These are phyloP conservation scores for Antechinus stuartii DNA, from an alignment of 2,113 vertebrate genomes.

Conservation along the genomic window DNA sequence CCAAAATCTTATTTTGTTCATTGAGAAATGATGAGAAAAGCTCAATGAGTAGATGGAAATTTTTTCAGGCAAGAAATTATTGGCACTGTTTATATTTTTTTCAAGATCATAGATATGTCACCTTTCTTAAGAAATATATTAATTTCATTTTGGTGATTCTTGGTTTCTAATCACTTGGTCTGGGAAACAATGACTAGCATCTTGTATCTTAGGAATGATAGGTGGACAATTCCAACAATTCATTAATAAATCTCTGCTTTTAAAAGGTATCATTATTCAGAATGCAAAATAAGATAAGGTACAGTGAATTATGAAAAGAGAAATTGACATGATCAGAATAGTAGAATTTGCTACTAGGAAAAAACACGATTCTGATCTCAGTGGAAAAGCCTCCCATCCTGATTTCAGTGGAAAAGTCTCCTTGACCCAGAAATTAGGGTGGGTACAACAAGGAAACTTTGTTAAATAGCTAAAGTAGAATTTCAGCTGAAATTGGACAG, in stretches of 20 bases:
- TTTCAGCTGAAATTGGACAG: too few species aligned
- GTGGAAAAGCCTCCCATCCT: too few species aligned
- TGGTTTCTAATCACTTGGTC: slow-evolving; percentile 11
- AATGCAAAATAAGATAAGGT: slow-evolving; percentile 22
- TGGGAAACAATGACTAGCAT: slow-evolving; percentile 41
- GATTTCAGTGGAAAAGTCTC: too few species aligned
- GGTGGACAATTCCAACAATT: background rate
- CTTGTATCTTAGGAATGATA: slow-evolving; percentile 19
- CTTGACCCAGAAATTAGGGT: too few species aligned
- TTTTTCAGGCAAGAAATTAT: background rate
- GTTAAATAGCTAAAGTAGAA: too few species aligned
- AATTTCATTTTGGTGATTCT: background rate
- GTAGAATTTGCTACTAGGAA: background rate
- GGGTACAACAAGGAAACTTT: too few species aligned
- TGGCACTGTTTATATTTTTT: background rate
- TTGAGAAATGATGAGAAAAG: background rate
- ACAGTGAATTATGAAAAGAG: slow-evolving; percentile 29
- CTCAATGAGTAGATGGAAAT: background rate
- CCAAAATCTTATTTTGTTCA: background rate
- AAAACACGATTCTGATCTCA: background rate
- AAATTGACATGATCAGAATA: slow-evolving; percentile 35
- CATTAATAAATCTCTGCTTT: slow-evolving; percentile 20
- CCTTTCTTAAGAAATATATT: background rate
- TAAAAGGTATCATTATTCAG: slow-evolving; percentile 43
- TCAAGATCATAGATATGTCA: background rate